Conservation (phyloP, 2,888 invertebrate species). For the Antheraea yamamai region DNA sequence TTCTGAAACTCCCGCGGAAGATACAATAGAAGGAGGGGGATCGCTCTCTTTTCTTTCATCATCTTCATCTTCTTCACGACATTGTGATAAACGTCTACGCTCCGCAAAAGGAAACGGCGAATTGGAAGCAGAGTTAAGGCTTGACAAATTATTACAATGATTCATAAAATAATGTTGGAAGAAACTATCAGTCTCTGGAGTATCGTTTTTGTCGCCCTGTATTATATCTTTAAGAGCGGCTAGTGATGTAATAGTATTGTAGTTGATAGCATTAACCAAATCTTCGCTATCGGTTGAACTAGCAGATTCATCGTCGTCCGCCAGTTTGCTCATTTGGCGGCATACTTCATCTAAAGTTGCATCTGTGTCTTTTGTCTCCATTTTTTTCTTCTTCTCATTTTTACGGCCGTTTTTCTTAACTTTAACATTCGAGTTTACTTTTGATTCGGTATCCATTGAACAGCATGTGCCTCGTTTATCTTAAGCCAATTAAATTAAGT, state of each 20-base stretch:
- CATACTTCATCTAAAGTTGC: conserved; percentile 46
- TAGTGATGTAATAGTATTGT: conserved; percentile 86
- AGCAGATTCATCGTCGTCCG: conserved; percentile 53
- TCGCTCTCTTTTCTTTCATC: conserved; percentile 76
- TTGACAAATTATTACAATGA: conserved; percentile 87
- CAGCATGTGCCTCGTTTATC: conserved; percentile 55
- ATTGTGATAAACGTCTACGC: conserved; percentile 88
- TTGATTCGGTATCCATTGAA: conserved; percentile 71
- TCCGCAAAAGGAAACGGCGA: conserved; percentile 80
- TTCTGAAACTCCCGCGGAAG: conserved; percentile 40
- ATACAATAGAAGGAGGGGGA: conserved; percentile 39
- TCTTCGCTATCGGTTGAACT: conserved; percentile 85
- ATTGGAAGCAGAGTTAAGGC: conserved; percentile 72
- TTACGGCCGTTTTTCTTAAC: conserved; percentile 56
- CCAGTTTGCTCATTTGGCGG: conserved; percentile 46
- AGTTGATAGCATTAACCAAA: conserved; percentile 85
- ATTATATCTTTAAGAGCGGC: conserved; percentile 86
- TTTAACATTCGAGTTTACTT: conserved; percentile 50
- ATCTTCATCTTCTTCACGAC: conserved; percentile 92
- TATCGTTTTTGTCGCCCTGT: conserved; percentile 82
- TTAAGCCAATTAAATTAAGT: conserved; percentile 38
- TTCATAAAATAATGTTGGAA: conserved; percentile 89
- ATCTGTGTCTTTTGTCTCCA: conserved; percentile 42
- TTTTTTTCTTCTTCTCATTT: conserved; percentile 75
- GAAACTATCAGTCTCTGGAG: conserved; percentile 82